Percentiles rank a stretch among this genome's conserved stretches.
These are phyloP conservation scores for Neolamprologus brichardi DNA, from an alignment of 2,113 vertebrate species.

Conservation along the genomic window DNA sequence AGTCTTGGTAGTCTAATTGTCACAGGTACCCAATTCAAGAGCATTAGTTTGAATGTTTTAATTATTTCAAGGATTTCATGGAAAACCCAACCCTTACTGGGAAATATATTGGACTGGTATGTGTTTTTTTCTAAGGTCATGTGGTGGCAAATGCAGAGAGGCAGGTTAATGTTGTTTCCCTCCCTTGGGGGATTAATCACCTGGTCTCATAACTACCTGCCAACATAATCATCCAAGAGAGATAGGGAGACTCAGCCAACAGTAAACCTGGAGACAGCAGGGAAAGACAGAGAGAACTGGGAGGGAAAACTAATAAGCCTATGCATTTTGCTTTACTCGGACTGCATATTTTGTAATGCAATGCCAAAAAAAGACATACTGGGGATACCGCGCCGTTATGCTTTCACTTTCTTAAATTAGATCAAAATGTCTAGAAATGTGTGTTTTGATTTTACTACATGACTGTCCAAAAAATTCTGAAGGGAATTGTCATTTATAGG, in stretches of 20 bases:
- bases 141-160: slow-evolving; percentile 38
- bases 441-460: neutral
- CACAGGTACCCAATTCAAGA: neutral
- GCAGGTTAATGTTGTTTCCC: slow-evolving; percentile 59
- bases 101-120: neutral
- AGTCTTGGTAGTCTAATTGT: neutral
- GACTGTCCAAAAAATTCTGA: neutral
- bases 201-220: slow-evolving; percentile 52
- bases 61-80: slow-evolving; percentile 7
- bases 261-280: slow-evolving; percentile 30
- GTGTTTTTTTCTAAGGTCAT: slow-evolving; percentile 33
- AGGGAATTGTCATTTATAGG: neutral
- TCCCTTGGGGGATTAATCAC: slow-evolving; percentile 55
- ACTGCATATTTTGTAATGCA: neutral
- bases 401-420: neutral
- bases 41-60: slow-evolving; percentile 2
- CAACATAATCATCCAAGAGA: slow-evolving; percentile 54
- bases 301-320: neutral
- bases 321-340: neutral
- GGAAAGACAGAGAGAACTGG: neutral
- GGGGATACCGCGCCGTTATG: neutral
- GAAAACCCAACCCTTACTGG: slow-evolving; percentile 3
- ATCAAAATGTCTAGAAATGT: neutral
- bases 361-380: neutral
- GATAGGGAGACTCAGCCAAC: slow-evolving; percentile 41